Evolutionary conservation across 2,888 invertebrate genomes (phyloP).

Genomic region (Phanerotoma sp.): DNA sequence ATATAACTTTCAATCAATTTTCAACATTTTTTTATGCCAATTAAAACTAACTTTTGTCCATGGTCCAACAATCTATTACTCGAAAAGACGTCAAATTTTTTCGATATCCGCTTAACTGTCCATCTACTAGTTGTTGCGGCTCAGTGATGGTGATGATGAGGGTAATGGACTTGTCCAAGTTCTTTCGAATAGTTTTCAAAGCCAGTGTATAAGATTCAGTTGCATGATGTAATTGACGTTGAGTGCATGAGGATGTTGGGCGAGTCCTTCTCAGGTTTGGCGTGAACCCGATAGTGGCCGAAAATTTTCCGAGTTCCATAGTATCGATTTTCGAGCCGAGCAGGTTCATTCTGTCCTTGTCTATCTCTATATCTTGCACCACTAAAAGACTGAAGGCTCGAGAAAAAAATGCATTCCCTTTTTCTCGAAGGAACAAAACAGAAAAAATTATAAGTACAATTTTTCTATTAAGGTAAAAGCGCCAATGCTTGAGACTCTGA

Average conservation of each 20-base stretch:
- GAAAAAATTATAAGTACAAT: not conserved
- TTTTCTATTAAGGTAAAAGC: too few relatives aligned
- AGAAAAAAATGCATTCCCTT: not conserved
- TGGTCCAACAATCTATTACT: too few relatives aligned
- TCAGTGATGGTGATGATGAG: too few relatives aligned
- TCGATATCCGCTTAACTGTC: too few relatives aligned
- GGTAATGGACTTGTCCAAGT: not conserved
- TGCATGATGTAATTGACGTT: not conserved
- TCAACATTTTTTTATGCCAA: too few relatives aligned
- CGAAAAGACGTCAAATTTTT: too few relatives aligned
- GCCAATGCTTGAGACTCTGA: too few relatives aligned
- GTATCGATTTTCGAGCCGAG: slow-evolving; percentile 33
- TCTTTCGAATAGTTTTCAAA: not conserved
- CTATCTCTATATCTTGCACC: slow-evolving; percentile 2
- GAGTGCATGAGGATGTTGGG: slow-evolving; percentile 5
- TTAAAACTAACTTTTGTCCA: too few relatives aligned
- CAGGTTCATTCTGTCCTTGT: slow-evolving; percentile 12
- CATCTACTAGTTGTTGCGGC: too few relatives aligned
- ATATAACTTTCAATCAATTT: too few relatives aligned
- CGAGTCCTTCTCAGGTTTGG: slow-evolving; percentile 11
- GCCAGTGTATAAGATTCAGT: not conserved
- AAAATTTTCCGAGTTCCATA: slow-evolving; percentile 29
- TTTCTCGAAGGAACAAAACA: not conserved
- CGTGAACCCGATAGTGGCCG: slow-evolving; percentile 22
- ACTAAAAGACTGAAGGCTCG: not conserved